Evolutionary conservation across 2,888 invertebrate genomes (phyloP).

Genomic region (Conomelus anceps): DNA sequence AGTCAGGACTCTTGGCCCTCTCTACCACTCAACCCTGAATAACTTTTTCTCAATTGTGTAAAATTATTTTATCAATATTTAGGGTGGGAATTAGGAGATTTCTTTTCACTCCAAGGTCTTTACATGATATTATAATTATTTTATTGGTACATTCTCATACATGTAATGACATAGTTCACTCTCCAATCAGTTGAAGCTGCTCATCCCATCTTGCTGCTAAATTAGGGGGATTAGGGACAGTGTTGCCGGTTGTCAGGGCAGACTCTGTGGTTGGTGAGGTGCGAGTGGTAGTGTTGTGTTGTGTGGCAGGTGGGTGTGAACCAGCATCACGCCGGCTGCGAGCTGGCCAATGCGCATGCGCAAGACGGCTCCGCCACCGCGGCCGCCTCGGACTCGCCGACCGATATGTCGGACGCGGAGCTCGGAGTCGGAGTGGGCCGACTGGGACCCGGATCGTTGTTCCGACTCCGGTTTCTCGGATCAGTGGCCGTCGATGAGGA

Average conservation of each 20-base stretch:
- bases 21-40: too few species aligned
- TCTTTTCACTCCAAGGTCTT: too few species aligned
- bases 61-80: too few species aligned
- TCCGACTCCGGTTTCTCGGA: slow-evolving; percentile 75
- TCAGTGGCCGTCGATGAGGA: slow-evolving; percentile 81
- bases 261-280: neutral
- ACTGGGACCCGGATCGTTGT: slow-evolving; percentile 57
- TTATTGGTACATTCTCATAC: too few species aligned
- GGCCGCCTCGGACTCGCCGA: slow-evolving; percentile 28
- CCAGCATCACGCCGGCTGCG: slow-evolving; percentile 35
- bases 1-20: too few species aligned
- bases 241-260: neutral
- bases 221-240: neutral
- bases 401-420: slow-evolving; percentile 32
- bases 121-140: too few species aligned
- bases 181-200: neutral
- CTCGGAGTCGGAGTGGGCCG: slow-evolving; percentile 28
- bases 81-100: too few species aligned
- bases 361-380: too few species aligned
- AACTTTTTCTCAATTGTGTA: too few species aligned
- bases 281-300: slow-evolving; percentile 29
- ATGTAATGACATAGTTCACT: too few species aligned
- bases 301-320: slow-evolving; percentile 33
- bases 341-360: slow-evolving; percentile 38
- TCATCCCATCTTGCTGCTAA: neutral